These are phyloP conservation scores for Agelas oroides DNA, from an alignment of 37 sponge, comb jelly and placozoan genomes.

Conservation along the genomic window DNA sequence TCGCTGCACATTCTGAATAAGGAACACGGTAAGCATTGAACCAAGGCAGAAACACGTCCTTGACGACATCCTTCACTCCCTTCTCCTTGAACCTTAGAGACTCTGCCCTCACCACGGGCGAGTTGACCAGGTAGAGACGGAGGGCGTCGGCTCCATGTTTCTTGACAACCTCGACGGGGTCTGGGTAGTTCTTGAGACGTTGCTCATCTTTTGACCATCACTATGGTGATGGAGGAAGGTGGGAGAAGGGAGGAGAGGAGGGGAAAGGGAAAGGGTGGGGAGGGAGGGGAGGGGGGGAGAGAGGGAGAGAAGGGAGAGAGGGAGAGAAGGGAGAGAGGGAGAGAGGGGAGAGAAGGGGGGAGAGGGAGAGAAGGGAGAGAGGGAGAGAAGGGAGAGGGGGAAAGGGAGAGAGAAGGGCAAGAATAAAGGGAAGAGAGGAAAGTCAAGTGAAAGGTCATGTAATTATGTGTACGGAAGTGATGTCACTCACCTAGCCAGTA, in stretches of 20 bases:
- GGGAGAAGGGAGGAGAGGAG: background rate
- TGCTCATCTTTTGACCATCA: constrained; percentile 98
- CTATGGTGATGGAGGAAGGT: constrained; percentile 6
- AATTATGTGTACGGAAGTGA: background rate
- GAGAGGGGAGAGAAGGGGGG: background rate
- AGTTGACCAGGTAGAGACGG: constrained; percentile 94
- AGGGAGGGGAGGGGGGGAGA: background rate
- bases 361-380: background rate
- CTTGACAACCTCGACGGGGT: constrained; percentile 88
- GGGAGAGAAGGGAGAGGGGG: background rate
- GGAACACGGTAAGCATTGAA: constrained; percentile 96
- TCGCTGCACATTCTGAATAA: constrained; percentile 88
- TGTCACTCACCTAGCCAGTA: constrained; percentile 80
- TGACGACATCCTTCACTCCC: constrained; percentile 95
- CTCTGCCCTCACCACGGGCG: constrained; percentile 97
- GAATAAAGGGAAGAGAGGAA: background rate
- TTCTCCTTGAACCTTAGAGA: constrained; percentile 89
- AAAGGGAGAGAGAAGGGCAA: background rate
- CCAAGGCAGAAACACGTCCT: constrained; percentile 99
- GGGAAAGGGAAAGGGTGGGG: background rate
- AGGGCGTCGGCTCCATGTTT: constrained; percentile 95
- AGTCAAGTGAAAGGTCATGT: too few species aligned
- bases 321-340: background rate
- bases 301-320: background rate
- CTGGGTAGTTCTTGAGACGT: constrained; percentile 99